These are phyloP conservation scores for Drosophila atripex DNA, from an alignment of 2,888 invertebrate genomes.

Conservation along the genomic window DNA sequence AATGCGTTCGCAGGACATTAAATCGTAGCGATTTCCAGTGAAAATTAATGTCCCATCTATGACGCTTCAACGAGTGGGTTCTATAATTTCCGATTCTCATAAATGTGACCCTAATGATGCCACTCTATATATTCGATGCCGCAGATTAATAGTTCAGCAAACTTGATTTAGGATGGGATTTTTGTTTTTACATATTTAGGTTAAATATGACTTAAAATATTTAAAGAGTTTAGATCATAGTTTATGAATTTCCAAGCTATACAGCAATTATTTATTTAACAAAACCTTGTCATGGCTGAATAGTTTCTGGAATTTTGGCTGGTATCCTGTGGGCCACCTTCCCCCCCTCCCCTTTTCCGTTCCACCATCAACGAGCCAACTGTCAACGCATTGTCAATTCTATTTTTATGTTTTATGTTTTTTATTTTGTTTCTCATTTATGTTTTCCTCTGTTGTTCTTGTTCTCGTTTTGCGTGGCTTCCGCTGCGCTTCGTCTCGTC, in stretches of 20 bases:
- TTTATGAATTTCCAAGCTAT: background rate
- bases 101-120: slow-evolving; percentile 60
- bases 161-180: background rate
- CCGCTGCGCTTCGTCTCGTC: slow-evolving; percentile 54
- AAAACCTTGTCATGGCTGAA: background rate
- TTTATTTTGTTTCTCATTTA: slow-evolving; percentile 51
- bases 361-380: slow-evolving; percentile 44
- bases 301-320: slow-evolving; percentile 10
- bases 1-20: slow-evolving; percentile 39
- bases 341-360: background rate
- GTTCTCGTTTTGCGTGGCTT: slow-evolving; percentile 63
- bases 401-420: slow-evolving; percentile 79
- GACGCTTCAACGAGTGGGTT: slow-evolving; percentile 57
- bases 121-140: slow-evolving; percentile 10
- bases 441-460: slow-evolving; percentile 41
- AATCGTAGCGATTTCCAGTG: slow-evolving; percentile 34
- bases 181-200: background rate
- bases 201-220: background rate
- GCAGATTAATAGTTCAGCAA: slow-evolving; percentile 1
- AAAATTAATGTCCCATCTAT: slow-evolving; percentile 64
- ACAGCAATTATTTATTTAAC: background rate
- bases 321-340: slow-evolving; percentile 17
- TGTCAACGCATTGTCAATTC: slow-evolving; percentile 80
- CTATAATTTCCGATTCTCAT: slow-evolving; percentile 48
- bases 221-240: background rate